Base-by-base conservation (phyloP, 2,888 invertebrate species). In the Tortricodes alternella region DNA sequence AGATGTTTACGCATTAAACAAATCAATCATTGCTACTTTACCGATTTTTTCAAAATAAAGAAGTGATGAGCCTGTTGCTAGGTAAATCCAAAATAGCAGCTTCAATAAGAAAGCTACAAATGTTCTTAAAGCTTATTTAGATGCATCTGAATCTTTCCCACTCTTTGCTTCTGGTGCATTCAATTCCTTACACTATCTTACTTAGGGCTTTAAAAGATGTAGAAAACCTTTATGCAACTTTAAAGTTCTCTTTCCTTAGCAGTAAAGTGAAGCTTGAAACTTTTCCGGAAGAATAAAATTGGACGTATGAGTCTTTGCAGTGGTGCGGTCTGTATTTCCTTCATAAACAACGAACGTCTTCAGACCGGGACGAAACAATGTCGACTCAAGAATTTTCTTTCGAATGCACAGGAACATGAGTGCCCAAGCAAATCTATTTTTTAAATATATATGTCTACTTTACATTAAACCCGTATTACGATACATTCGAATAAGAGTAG, bases 231-330 rank as follows among this genome's bases (percentile, higher is more conserved):
- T 19, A 38, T 32, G 21, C 32, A 44, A 18, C 23, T 21, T n/a
- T 9, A n/a, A 44, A 44, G 44, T 56, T 56, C 16, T 7, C 44
- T 44, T 44, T 56, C 18, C 37, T 44, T 11, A n/a, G n/a, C n/a
- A 15, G 52, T 27, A 35, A 38, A 56, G 56, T 50, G 44, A 50
- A 50, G 18, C 18, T 23, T 27, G 8, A n/a, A 50, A 56, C 50
- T 56, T 50, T 44, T 11, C 44, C 56, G 32, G 38, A 29, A 50
- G 38, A 50, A 56, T 50, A 50, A 56, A 56, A 56, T 50, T 50
- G 35, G 37, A 44, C 56, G 49, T 50, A 50, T 50, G 49, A 56
- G 56, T 56, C 49, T 50, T 43, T 56, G 44, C 50, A 49, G 49
- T 35, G 32, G 38, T 11, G 15, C 27, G 35, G 37, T 56, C 49